Percentiles rank a stretch among this genome's conserved stretches.
phyloP scores from a whole-genome alignment of 2,888 invertebrate species.

The Drosophila paranaensis region DNA sequence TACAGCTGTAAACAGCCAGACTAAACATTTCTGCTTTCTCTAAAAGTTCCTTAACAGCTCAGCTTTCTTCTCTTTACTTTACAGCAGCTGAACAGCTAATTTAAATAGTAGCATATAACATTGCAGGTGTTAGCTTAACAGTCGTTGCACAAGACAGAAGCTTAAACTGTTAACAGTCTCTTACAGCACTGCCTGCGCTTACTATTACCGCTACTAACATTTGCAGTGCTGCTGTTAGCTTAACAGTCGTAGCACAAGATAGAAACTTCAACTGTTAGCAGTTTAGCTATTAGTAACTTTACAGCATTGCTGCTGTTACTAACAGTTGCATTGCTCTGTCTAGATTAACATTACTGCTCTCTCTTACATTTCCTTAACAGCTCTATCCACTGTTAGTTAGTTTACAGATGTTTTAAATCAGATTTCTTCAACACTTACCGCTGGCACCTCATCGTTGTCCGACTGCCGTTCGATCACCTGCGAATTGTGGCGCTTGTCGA shows the following conservation, averaged over 20 bases:
- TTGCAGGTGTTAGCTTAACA: background rate
- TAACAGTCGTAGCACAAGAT: background rate
- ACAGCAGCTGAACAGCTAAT: too few relatives aligned
- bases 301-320: too few relatives aligned
- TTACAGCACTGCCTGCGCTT: too few relatives aligned
- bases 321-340: background rate
- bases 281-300: background rate
- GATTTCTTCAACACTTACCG: conserved; percentile 86
- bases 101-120: too few relatives aligned
- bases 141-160: background rate
- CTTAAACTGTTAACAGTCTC: too few relatives aligned
- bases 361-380: background rate
- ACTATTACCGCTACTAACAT: too few relatives aligned
- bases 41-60: too few relatives aligned
- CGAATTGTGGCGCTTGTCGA: conserved; percentile 96
- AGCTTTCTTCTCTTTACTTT: too few relatives aligned
- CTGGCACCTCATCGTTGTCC: conserved; percentile 97
- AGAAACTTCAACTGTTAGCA: background rate
- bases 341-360: background rate
- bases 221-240: background rate
- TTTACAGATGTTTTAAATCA: too few relatives aligned
- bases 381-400: background rate
- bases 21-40: too few relatives aligned
- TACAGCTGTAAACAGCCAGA: too few relatives aligned
- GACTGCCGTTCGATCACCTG: conserved; percentile 96